Conservation (phyloP, 2,797 vertebrate genomes). For the Leuciscus waleckii region DNA sequence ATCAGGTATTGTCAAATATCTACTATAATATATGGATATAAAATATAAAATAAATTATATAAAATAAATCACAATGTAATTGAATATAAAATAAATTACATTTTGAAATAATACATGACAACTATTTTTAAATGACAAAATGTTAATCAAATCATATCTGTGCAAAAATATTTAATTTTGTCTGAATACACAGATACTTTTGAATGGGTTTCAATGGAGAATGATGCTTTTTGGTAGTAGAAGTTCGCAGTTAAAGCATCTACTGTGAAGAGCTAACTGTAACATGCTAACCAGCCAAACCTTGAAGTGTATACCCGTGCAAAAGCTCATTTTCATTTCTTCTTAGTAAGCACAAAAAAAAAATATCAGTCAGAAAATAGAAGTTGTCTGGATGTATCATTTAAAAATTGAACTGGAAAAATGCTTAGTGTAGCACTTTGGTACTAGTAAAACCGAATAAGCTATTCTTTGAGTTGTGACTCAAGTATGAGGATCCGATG, state of each 20-base stretch:
- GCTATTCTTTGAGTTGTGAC: neutral
- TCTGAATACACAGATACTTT: neutral
- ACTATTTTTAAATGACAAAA: neutral
- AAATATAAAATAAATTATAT: neutral
- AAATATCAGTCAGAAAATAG: neutral
- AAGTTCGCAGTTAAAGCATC: neutral
- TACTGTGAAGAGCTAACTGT: neutral
- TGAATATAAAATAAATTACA: neutral
- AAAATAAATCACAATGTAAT: neutral
- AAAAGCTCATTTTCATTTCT: neutral
- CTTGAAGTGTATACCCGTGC: neutral
- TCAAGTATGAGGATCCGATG: neutral
- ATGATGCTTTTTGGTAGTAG: neutral
- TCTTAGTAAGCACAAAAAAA: neutral
- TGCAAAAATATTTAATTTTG: neutral
- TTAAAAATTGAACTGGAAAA: slow-evolving; percentile 1
- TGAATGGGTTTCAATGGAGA: neutral
- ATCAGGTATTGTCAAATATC: neutral
- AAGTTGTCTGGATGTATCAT: neutral
- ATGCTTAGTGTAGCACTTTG: neutral
- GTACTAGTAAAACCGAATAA: slow-evolving; percentile 3
- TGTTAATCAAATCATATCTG: neutral
- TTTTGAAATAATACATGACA: neutral
- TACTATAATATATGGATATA: neutral
- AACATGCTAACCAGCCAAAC: neutral